Conservation (phyloP, 2,888 invertebrate genomes). For the Anagyrus pseudococci region DNA sequence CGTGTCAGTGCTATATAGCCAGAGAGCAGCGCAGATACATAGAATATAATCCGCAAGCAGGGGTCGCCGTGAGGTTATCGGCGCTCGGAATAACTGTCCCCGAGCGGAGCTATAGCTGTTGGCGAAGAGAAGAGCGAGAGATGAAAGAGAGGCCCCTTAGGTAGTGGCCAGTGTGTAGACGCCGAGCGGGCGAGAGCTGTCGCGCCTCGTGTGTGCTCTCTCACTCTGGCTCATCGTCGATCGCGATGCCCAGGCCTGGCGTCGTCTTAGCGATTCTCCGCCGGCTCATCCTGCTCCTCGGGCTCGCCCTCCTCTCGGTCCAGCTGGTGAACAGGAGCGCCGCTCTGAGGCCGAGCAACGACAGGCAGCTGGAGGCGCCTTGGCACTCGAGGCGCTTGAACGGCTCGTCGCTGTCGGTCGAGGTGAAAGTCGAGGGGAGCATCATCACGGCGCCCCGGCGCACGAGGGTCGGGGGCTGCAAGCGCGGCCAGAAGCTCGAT, state of each 20-base stretch:
- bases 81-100: not conserved
- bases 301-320: not conserved
- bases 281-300: not conserved
- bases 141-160: not conserved
- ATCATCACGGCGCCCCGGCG: constrained; percentile 48
- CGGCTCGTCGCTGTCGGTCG: not conserved
- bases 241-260: no score
- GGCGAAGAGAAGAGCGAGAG: not conserved
- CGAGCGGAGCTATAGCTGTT: no score
- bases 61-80: not conserved
- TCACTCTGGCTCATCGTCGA: not conserved
- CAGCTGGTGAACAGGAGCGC: not conserved
- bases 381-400: not conserved
- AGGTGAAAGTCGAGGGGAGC: constrained; percentile 17
- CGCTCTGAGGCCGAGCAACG: not conserved
- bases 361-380: not conserved
- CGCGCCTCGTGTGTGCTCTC: no score
- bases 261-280: no score
- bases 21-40: not conserved
- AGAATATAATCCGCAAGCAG: no score
- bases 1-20: not conserved
- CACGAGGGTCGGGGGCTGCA: constrained; percentile 39
- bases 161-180: no score
- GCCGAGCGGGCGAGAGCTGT: not conserved
- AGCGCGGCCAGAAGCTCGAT: constrained; percentile 45